phyloP scores from a whole-genome alignment of 2,888 invertebrate genomes.

The Trichogramma evanescens region DNA sequence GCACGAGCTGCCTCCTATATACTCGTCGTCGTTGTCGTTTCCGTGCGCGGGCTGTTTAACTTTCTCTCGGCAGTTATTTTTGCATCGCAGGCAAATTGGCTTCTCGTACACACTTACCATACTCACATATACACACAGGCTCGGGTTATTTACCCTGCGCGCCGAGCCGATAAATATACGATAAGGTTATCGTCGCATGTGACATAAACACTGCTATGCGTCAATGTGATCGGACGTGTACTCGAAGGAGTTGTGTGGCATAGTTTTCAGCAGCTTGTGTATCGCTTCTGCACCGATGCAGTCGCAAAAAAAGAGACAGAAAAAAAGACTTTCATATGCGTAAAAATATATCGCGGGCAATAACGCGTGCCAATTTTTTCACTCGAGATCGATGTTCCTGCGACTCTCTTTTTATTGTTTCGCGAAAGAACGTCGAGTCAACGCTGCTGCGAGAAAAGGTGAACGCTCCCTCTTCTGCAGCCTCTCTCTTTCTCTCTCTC shows the following conservation, averaged over 20 bases:
- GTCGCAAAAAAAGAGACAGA: too few species aligned
- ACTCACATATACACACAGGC: not conserved
- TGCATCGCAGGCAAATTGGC: slow-evolving; percentile 27
- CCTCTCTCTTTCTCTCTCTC: slow-evolving; percentile 1
- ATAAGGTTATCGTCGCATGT: slow-evolving; percentile 33
- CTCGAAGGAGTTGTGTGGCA: too few species aligned
- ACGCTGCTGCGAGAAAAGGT: not conserved
- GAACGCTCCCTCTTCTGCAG: not conserved
- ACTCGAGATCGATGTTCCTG: slow-evolving; percentile 7
- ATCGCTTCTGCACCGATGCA: too few species aligned
- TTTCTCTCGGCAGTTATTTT: slow-evolving; percentile 28
- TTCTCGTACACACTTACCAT: slow-evolving; percentile 7
- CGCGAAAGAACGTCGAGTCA: too few species aligned
- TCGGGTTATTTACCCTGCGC: slow-evolving; percentile 31
- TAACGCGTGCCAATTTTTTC: too few species aligned
- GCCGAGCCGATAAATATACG: slow-evolving; percentile 32
- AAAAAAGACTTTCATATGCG: too few species aligned
- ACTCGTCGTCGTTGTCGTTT: slow-evolving; percentile 11
- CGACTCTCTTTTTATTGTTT: slow-evolving; percentile 6
- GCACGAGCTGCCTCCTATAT: too few species aligned
- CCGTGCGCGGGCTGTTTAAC: slow-evolving; percentile 10
- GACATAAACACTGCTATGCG: slow-evolving; percentile 20
- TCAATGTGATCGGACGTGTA: not conserved
- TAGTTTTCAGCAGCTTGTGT: too few species aligned
- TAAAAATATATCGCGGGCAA: too few species aligned